Base-by-base conservation (phyloP, 2,797 vertebrate genomes). In the Bradypodion pumilum region DNA sequence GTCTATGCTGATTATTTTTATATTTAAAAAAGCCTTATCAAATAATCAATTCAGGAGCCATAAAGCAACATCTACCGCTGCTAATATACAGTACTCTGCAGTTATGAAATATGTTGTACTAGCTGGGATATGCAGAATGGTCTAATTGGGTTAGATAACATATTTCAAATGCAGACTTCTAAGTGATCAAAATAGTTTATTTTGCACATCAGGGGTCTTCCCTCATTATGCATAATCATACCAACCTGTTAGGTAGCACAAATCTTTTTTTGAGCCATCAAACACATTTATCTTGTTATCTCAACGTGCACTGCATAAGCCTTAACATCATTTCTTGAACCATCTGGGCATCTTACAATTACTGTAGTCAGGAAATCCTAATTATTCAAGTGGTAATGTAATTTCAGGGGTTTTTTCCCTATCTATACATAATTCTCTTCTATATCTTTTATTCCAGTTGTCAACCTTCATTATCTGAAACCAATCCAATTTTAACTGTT, bases 261-360 rank as follows among this genome's bases (percentile, higher is more conserved):
- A 93, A 93, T 86, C 88, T 16, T 59, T 60, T 88, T 84, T 77
- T 80, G 9, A 35, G 91, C 89, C 92, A 86, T 49, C 91, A 86
- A 95, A 90, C 86, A 60, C 78, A 90, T 89, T 93, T 87, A 91
- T 92, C 93, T 94, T 94, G 91, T 95, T 93, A 93, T 91, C 94
- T 94, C 94, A 95, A 91, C 90, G 87, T 90, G 94, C 89, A 88
- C 86, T 82, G 75, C 86, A 92, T 89, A 88, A 92, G 82, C 87
- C 70, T 86, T 80, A 73, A 88, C 90, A 91, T 88, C 76, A 91
- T 90, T 92, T 92, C 60, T 93, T 93, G 90, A 94, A 82, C 91
- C 89, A 89, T 92, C 91, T 94, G 91, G 49, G 91, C 87, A 89
- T 89, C 86, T 92, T 90, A 60, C 74, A 59, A 85, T 25, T 74